A percentile compares a stretch with the other conserved stretches of the same genome.
Evolutionary conservation across 92 coral and sea anemone species (phyloP).

Genomic region (Desmophyllum pertusum): DNA sequence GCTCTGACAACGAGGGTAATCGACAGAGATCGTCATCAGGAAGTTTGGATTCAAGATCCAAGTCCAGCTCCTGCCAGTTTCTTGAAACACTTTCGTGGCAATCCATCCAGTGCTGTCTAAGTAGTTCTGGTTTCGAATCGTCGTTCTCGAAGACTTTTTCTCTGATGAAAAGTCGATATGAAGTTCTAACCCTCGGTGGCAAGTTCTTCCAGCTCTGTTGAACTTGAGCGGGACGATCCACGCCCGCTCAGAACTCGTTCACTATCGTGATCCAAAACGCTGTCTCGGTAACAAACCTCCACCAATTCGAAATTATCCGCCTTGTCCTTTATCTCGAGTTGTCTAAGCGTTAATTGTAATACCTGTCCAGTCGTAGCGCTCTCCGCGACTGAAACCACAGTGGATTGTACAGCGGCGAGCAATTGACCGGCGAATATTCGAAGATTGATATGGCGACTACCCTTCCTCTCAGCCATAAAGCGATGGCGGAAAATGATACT

Average conservation of each 20-base stretch:
- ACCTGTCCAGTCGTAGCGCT: slow-evolving; percentile 88
- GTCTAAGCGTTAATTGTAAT: slow-evolving; percentile 72
- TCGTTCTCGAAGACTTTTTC: slow-evolving; percentile 69
- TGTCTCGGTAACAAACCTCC: slow-evolving; percentile 96
- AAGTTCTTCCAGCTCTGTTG: slow-evolving; percentile 83
- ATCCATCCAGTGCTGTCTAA: slow-evolving; percentile 94
- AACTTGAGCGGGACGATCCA: slow-evolving; percentile 89
- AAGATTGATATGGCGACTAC: slow-evolving; percentile 30
- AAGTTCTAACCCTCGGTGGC: slow-evolving; percentile 77
- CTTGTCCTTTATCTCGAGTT: slow-evolving; percentile 79
- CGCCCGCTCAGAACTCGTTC: slow-evolving; percentile 76
- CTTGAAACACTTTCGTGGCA: slow-evolving; percentile 94
- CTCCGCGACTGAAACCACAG: slow-evolving; percentile 82
- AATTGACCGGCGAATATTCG: slow-evolving; percentile 94
- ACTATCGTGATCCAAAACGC: slow-evolving; percentile 81
- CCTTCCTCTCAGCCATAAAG: slow-evolving; percentile 42
- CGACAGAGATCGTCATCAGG: slow-evolving; percentile 92
- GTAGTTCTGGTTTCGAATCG: slow-evolving; percentile 55
- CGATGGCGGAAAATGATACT: slow-evolving; percentile 29
- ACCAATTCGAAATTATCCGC: slow-evolving; percentile 93
- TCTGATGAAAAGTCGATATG: slow-evolving; percentile 85
- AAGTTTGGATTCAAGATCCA: slow-evolving; percentile 79
- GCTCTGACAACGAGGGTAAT: slow-evolving; percentile 90
- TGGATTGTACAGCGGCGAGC: slow-evolving; percentile 89
- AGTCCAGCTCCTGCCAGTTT: slow-evolving; percentile 60